These are phyloP conservation scores for Encarsia formosa DNA, from an alignment of 2,888 invertebrate genomes.

Conservation along the genomic window DNA sequence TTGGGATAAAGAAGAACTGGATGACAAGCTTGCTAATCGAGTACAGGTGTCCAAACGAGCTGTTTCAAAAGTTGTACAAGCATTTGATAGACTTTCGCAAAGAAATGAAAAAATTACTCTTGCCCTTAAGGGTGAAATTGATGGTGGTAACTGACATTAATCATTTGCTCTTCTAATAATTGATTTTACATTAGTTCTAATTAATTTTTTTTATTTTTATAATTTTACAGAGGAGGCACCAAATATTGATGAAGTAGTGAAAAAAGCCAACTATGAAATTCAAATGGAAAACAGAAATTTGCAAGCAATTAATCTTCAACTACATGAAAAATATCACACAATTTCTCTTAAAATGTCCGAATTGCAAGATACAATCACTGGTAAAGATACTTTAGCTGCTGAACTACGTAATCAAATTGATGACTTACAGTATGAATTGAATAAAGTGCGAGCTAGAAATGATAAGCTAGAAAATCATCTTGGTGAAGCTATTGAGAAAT, in stretches of 20 bases:
- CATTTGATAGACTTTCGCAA: conserved; percentile 92
- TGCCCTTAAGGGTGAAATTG: conserved; percentile 78
- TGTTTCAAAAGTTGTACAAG: conserved; percentile 93
- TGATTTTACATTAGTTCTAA: background rate
- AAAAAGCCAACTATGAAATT: conserved; percentile 80
- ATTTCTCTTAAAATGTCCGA: conserved; percentile 88
- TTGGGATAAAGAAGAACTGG: conserved; percentile 96
- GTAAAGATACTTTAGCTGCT: conserved; percentile 90
- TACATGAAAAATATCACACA: conserved; percentile 90
- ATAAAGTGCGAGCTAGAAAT: conserved; percentile 81
- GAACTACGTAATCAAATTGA: conserved; percentile 95
- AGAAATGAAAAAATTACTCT: conserved; percentile 91
- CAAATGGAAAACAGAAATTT: conserved; percentile 87
- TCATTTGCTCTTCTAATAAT: background rate
- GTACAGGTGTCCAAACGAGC: conserved; percentile 96
- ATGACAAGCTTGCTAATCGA: conserved; percentile 90
- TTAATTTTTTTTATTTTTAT: conserved; percentile 1
- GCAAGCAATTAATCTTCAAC: conserved; percentile 83
- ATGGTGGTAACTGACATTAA: conserved; percentile 56
- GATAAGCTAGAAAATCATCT: conserved; percentile 90
- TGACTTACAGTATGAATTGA: conserved; percentile 87
- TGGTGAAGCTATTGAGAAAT: conserved; percentile 86
- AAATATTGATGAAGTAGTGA: conserved; percentile 75
- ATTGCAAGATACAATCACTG: conserved; percentile 80
- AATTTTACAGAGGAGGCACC: conserved; percentile 60